Percentiles rank a stretch among this genome's conserved stretches.
These are phyloP conservation scores for Plusia festucae DNA, from an alignment of 2,888 invertebrate species.

Conservation along the genomic window DNA sequence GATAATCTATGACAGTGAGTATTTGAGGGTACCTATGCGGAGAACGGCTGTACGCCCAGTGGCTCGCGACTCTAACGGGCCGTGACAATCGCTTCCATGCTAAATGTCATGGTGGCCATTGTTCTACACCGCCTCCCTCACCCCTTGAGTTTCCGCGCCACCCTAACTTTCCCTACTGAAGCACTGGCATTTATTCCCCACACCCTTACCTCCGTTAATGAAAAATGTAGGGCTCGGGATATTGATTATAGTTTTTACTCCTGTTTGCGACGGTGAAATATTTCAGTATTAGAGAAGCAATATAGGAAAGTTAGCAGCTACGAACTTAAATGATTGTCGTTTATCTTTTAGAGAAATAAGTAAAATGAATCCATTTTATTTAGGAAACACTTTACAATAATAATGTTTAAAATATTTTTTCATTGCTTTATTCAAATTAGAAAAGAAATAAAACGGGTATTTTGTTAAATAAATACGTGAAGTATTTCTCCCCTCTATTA, in stretches of 20 bases:
- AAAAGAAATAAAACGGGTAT: no score
- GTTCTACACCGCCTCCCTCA: constrained; percentile 75
- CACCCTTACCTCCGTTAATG: constrained; percentile 79
- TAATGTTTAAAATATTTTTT: no score
- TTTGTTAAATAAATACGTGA: no score
- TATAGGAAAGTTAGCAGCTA: constrained; percentile 46
- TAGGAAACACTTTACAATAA: not conserved
- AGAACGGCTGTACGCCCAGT: constrained; percentile 81
- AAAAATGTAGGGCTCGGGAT: constrained; percentile 76
- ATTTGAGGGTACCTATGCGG: constrained; percentile 75
- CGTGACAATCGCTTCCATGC: constrained; percentile 88
- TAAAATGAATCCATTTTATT: not conserved
- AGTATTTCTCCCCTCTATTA: no score
- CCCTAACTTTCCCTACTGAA: constrained; percentile 74
- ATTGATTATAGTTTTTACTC: constrained; percentile 72
- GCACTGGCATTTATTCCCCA: constrained; percentile 83
- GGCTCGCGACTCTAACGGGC: constrained; percentile 83
- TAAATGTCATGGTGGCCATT: constrained; percentile 89
- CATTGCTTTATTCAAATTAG: no score
- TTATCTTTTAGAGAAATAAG: constrained; percentile 30
- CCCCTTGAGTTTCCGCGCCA: constrained; percentile 65
- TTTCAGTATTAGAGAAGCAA: constrained; percentile 38
- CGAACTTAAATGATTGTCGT: constrained; percentile 40
- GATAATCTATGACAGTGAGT: constrained; percentile 71
- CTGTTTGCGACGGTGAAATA: constrained; percentile 49